These are phyloP conservation scores for Spondyliosoma cantharus DNA, from an alignment of 2,797 vertebrate genomes.

Conservation along the genomic window DNA sequence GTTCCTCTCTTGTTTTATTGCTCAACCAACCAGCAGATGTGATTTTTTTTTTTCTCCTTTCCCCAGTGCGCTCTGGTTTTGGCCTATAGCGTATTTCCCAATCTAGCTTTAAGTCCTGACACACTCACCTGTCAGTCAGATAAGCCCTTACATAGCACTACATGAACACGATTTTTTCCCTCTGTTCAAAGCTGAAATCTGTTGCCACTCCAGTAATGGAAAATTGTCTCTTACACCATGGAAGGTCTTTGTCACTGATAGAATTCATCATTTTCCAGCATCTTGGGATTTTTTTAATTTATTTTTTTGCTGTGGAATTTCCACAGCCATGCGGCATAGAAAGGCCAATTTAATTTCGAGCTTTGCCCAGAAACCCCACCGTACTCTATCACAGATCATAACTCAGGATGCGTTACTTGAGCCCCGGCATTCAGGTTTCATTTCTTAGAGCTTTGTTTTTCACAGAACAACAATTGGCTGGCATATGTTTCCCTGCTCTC, in stretches of 20 bases:
- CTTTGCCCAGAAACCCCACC: conserved; percentile 59
- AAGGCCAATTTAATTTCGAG: conserved; percentile 77
- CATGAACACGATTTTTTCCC: conserved; percentile 61
- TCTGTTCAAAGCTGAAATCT: conserved; percentile 77
- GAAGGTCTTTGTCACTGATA: conserved; percentile 81
- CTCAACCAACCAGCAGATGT: conserved; percentile 50
- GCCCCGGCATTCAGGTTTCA: conserved; percentile 35
- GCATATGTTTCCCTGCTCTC: conserved; percentile 12
- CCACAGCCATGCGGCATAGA: conserved; percentile 55
- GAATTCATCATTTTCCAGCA: conserved; percentile 82
- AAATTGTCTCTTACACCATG: conserved; percentile 80
- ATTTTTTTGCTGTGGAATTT: conserved; percentile 75
- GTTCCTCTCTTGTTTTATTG: conserved; percentile 33
- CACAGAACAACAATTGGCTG: conserved; percentile 29
- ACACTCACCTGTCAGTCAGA: conserved; percentile 78
- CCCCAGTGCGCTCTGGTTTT: conserved; percentile 44
- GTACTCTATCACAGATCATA: conserved; percentile 68
- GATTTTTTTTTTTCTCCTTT: neutral
- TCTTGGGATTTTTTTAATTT: conserved; percentile 67
- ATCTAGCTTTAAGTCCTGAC: conserved; percentile 70
- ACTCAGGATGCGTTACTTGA: conserved; percentile 62
- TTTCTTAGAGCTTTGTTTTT: conserved; percentile 65
- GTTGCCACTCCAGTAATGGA: conserved; percentile 81
- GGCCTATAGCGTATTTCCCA: conserved; percentile 53
- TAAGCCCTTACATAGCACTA: conserved; percentile 78